Evolutionary conservation across 2,113 vertebrate species (phyloP), one percentile per base, ranked within the genome.

Genomic region (Dipodomys spectabilis): DNA sequence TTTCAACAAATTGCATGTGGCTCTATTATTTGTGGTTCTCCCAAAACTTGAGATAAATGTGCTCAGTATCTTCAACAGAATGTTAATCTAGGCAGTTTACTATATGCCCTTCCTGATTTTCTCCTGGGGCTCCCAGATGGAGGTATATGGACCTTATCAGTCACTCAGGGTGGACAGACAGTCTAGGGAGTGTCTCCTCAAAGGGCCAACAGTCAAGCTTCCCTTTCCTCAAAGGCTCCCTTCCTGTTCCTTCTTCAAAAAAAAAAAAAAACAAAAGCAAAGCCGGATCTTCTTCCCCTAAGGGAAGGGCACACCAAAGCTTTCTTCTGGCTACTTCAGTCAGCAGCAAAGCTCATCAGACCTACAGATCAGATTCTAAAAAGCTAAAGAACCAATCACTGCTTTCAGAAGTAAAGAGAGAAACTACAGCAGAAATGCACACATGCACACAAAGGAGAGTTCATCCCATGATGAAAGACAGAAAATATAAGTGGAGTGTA

Each of bases 191-290:
- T 96, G 96, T 95, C 95, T 95, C 93, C 92, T 94, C 94, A 92
- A 73, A 94, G 39, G 86, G 28, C 57, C 84, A 93, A 92, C n/a
- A 91, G 57, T n/a, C 45, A 91, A 77, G 93, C 94, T 96, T 97
- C 90, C 83, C 88, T 96, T 96, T 96, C 91, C 94, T 96, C 88
- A 84, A 91, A 96, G 30, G 62, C n/a, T 95, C 96, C 93, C 95
- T 96, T 95, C 97, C 96, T 96, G 91, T 96, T 96, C 96, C 84
- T 87, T n/a, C 85, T 95, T 81, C 94, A 49, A 49, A 49, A 49
- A 49, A 18, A 57, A 57, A 69, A 92, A 93, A 3, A 28, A 72
- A 86, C 19, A 62, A 60, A 78, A 64, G 6, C 9, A 74, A 84
- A 73, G n/a, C 83, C 92, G 84, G 92, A 83, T 44, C 44, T 84